phyloP scores from a whole-genome alignment of 2,113 vertebrate genomes.

The Eupsittula cactorum region DNA sequence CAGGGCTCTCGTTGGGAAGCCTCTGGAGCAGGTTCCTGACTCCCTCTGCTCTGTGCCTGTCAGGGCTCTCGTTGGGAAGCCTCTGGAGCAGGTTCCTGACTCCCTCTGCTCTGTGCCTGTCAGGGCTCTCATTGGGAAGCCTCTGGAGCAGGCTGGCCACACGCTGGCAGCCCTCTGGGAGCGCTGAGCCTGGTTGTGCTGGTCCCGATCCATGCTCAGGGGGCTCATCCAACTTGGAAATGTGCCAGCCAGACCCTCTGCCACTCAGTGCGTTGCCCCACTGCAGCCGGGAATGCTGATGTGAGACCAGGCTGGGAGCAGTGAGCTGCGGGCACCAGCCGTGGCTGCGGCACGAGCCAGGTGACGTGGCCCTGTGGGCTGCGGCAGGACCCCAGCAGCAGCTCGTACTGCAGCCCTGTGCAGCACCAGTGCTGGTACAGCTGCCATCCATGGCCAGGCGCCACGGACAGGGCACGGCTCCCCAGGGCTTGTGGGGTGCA shows the following conservation, averaged over 20 bases:
- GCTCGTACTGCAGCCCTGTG: not conserved
- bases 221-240: not conserved
- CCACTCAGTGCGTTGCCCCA: accelerated
- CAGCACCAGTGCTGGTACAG: not conserved
- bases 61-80: accelerated
- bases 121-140: accelerated
- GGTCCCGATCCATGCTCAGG: not conserved
- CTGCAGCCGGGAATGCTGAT: not conserved
- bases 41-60: accelerated
- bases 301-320: accelerated
- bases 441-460: not conserved
- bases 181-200: accelerated
- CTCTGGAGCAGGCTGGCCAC: not conserved
- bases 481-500: accelerated
- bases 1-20: accelerated
- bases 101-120: not conserved
- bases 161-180: accelerated
- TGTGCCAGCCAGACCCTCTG: not conserved
- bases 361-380: not conserved
- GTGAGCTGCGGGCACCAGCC: not conserved
- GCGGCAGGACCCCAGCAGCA: accelerated
- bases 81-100: not conserved
- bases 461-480: not conserved
- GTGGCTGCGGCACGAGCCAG: accelerated
- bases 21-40: not conserved